These are phyloP conservation scores for Antedon mediterranea DNA, from an alignment of 53 echinoderm and acorn worm genomes.

Conservation along the genomic window DNA sequence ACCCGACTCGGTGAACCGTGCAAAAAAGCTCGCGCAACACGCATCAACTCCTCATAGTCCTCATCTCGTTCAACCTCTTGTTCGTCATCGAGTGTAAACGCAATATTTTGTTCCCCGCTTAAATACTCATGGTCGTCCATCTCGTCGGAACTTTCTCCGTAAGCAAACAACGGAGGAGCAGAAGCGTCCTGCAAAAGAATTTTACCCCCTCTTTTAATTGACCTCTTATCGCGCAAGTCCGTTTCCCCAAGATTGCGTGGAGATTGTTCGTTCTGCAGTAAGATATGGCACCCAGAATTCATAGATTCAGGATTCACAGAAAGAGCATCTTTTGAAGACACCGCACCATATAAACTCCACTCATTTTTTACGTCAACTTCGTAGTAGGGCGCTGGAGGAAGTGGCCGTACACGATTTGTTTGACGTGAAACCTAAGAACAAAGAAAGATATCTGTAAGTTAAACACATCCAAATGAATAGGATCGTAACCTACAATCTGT, in stretches of 20 bases:
- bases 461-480: background rate
- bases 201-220: slow-evolving; percentile 32
- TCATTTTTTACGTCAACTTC: slow-evolving; percentile 65
- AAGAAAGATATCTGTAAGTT: background rate
- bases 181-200: slow-evolving; percentile 81
- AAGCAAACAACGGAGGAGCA: slow-evolving; percentile 71
- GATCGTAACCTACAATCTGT: no score
- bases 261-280: slow-evolving; percentile 55
- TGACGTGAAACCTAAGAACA: slow-evolving; percentile 25
- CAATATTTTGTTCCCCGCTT: background rate
- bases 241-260: slow-evolving; percentile 35
- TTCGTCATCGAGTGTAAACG: background rate
- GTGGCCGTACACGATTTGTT: slow-evolving; percentile 49
- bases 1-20: background rate
- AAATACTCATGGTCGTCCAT: background rate
- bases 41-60: background rate
- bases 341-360: slow-evolving; percentile 39
- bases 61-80: background rate
- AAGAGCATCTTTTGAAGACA: background rate
- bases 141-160: slow-evolving; percentile 11
- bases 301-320: slow-evolving; percentile 47
- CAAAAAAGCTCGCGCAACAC: background rate
- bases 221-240: slow-evolving; percentile 12
- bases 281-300: slow-evolving; percentile 48
- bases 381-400: slow-evolving; percentile 95